phyloP scores from a whole-genome alignment of 92 coral and sea anemone genomes.

The Porites evermanni region DNA sequence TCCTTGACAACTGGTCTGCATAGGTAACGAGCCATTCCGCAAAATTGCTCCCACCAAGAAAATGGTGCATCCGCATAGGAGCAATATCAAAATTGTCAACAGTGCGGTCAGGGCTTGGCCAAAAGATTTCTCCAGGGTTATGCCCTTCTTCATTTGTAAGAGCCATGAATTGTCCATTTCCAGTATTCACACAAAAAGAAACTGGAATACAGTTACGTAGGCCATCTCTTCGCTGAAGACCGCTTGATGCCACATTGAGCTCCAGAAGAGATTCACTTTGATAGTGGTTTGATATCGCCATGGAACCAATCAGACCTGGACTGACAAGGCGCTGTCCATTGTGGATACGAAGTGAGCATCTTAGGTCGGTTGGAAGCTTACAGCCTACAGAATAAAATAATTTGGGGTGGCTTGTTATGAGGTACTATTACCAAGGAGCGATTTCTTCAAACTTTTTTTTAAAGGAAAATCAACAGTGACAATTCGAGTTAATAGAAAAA shows the following conservation, averaged over 20 bases:
- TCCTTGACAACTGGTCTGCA: conserved; percentile 76
- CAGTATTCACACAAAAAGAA: conserved; percentile 88
- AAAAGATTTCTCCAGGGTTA: conserved; percentile 85
- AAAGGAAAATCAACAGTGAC: too few species aligned
- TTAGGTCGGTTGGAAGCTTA: conserved; percentile 82
- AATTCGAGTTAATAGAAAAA: too few species aligned
- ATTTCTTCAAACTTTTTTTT: too few species aligned
- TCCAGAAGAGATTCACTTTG: conserved; percentile 96
- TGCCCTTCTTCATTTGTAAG: conserved; percentile 89
- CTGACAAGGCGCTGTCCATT: conserved; percentile 94
- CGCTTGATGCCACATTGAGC: conserved; percentile 69
- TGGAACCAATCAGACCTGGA: conserved; percentile 93
- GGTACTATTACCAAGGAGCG: too few species aligned
- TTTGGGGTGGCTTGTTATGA: too few species aligned
- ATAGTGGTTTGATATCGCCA: conserved; percentile 89
- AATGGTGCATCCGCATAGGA: conserved; percentile 81
- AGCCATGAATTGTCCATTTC: conserved; percentile 97
- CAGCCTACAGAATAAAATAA: conserved; percentile 59
- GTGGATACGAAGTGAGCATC: conserved; percentile 92
- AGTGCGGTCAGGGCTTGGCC: conserved; percentile 91
- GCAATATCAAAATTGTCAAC: conserved; percentile 61
- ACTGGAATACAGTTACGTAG: conserved; percentile 86
- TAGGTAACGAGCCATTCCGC: conserved; percentile 84
- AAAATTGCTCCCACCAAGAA: conserved; percentile 78
- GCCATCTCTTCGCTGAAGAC: conserved; percentile 80